Conservation (phyloP, 2,797 vertebrate genomes). For the Epinephelus malabaricus region DNA sequence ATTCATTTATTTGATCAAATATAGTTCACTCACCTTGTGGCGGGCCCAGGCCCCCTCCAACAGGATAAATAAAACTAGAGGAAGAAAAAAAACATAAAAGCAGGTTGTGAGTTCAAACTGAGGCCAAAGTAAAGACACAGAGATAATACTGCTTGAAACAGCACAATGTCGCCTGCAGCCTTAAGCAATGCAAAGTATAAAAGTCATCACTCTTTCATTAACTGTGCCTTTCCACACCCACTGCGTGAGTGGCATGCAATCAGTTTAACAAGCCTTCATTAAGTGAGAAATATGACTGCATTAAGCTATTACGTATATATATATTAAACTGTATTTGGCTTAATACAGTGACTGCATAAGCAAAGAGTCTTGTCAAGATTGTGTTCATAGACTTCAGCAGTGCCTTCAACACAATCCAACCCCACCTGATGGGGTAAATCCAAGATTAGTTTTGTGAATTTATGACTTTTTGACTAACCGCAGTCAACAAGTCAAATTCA, state of each 20-base stretch:
- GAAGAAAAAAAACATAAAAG: slow-evolving; percentile 36
- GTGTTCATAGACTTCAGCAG: no score
- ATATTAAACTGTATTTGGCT: no score
- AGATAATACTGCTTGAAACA: not conserved
- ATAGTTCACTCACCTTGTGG: slow-evolving; percentile 91
- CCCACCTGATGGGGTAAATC: no score
- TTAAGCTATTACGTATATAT: not conserved
- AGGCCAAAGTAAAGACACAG: not conserved
- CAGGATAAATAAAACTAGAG: slow-evolving; percentile 95
- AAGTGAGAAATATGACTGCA: not conserved
- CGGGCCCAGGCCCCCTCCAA: slow-evolving; percentile 91
- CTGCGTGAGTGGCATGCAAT: not conserved
- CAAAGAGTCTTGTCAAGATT: no score
- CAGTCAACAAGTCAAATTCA: no score
- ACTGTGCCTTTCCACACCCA: not conserved
- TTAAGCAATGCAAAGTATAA: not conserved
- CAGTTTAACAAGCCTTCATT: not conserved
- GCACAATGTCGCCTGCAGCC: not conserved
- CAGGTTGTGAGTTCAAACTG: slow-evolving; percentile 31
- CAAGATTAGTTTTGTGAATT: no score
- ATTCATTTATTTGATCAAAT: not conserved
- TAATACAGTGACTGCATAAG: no score
- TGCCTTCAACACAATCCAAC: no score
- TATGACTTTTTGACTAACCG: no score
- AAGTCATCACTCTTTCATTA: not conserved